Evolutionary conservation across 2,888 invertebrate species (phyloP).

Genomic region (Phytoseiulus persimilis): DNA sequence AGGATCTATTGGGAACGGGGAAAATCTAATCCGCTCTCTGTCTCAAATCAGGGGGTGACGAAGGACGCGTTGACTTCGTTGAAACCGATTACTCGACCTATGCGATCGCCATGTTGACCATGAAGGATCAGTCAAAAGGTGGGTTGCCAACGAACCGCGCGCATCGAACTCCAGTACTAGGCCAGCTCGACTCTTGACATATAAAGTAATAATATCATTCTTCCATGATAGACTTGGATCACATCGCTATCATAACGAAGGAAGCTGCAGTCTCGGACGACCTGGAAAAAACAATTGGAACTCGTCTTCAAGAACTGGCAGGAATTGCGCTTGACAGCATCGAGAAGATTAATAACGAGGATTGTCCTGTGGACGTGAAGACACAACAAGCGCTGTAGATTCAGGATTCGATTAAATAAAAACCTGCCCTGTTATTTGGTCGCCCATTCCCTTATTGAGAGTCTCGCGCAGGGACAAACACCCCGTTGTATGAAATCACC

Average conservation of each 20-base stretch:
- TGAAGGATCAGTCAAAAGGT: neutral
- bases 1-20: no score
- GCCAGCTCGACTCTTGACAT: no score
- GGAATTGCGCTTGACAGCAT: neutral
- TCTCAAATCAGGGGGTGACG: neutral
- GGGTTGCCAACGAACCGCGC: neutral
- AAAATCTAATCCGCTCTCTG: no score
- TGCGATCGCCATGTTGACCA: neutral
- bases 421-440: neutral
- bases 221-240: neutral
- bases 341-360: conserved; percentile 22
- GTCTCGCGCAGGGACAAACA: no score
- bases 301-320: neutral
- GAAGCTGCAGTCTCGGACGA: neutral
- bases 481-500: no score
- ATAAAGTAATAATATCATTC: no score
- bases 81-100: conserved; percentile 9
- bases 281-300: neutral
- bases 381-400: neutral
- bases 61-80: neutral
- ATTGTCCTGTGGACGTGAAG: conserved; percentile 5
- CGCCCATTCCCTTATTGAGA: neutral
- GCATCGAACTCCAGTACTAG: no score
- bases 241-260: neutral
- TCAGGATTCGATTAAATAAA: neutral